phyloP scores from a whole-genome alignment of 1,140 invertebrate genomes.

The Mya arenaria region DNA sequence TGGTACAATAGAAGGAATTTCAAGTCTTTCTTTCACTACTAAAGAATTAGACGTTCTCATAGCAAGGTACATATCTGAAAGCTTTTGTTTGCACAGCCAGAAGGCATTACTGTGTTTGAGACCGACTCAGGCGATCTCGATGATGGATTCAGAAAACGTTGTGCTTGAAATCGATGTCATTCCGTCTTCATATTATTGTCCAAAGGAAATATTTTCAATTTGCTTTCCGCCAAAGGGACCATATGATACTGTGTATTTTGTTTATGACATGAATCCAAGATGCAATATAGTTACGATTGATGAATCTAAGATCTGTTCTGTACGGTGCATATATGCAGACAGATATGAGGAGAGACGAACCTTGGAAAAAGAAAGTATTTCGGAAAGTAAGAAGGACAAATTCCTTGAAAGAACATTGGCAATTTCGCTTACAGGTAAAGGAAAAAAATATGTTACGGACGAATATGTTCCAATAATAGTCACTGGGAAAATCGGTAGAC shows the following conservation, averaged over 20 bases:
- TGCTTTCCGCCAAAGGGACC: slow-evolving; percentile 23
- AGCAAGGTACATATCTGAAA: background rate
- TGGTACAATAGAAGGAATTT: slow-evolving; percentile 18
- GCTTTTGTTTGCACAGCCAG: background rate
- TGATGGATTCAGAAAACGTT: background rate
- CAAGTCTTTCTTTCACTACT: background rate
- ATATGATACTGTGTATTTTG: background rate
- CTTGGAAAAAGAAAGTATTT: background rate
- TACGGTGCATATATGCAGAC: background rate
- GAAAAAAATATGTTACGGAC: slow-evolving; percentile 32
- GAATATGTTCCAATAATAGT: slow-evolving; percentile 18
- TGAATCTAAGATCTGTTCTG: too few relatives aligned
- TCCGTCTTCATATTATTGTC: background rate
- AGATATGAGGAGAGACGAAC: too few relatives aligned
- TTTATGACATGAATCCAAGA: background rate
- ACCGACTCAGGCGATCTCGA: slow-evolving; percentile 2
- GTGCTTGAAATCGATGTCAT: slow-evolving; percentile 32
- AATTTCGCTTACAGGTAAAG: slow-evolving; percentile 1
- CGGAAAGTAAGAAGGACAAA: background rate
- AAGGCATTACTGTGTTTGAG: slow-evolving; percentile 17
- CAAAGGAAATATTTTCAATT: background rate
- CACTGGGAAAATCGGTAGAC: background rate
- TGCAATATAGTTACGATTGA: background rate
- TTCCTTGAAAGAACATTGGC: background rate
- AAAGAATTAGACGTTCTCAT: slow-evolving; percentile 25